phyloP scores from a whole-genome alignment of 2,888 invertebrate genomes.

The Odiellus spinosus region DNA sequence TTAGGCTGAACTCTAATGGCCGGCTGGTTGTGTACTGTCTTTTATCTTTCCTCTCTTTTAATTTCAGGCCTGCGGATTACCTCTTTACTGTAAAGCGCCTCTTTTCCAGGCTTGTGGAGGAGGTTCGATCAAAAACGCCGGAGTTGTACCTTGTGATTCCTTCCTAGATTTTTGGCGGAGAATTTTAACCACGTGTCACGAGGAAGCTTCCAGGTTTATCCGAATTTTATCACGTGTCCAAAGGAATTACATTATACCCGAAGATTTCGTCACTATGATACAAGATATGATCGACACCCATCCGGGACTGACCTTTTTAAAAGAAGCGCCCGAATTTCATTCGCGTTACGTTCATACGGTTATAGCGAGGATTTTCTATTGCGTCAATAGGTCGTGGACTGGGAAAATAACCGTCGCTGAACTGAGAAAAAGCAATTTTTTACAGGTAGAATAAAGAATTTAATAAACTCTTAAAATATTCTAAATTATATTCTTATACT shows the following conservation, averaged over 20 bases:
- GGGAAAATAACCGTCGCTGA: slow-evolving; percentile 77
- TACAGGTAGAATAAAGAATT: slow-evolving; percentile 29
- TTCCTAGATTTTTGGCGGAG: slow-evolving; percentile 87
- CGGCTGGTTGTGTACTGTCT: too few relatives aligned
- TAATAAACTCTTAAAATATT: too few relatives aligned
- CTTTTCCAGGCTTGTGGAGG: slow-evolving; percentile 67
- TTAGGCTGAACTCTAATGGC: too few relatives aligned
- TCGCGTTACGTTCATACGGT: slow-evolving; percentile 96
- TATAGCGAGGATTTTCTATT: slow-evolving; percentile 92
- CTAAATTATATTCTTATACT: neutral
- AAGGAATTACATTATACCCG: slow-evolving; percentile 42
- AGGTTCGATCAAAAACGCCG: slow-evolving; percentile 38
- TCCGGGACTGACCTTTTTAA: slow-evolving; percentile 89
- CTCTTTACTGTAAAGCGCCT: slow-evolving; percentile 95
- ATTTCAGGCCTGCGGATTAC: slow-evolving; percentile 79
- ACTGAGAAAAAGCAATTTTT: slow-evolving; percentile 73
- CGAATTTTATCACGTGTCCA: slow-evolving; percentile 49
- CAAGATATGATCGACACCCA: slow-evolving; percentile 93
- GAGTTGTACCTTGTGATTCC: slow-evolving; percentile 58
- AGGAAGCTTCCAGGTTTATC: slow-evolving; percentile 73
- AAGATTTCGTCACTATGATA: slow-evolving; percentile 82
- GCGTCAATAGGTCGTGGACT: slow-evolving; percentile 93
- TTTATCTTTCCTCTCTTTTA: too few relatives aligned
- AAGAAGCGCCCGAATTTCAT: slow-evolving; percentile 96
- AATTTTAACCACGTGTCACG: slow-evolving; percentile 64